Evolutionary conservation across 2,888 invertebrate genomes (phyloP).

Genomic region (Cloeon dipterum): DNA sequence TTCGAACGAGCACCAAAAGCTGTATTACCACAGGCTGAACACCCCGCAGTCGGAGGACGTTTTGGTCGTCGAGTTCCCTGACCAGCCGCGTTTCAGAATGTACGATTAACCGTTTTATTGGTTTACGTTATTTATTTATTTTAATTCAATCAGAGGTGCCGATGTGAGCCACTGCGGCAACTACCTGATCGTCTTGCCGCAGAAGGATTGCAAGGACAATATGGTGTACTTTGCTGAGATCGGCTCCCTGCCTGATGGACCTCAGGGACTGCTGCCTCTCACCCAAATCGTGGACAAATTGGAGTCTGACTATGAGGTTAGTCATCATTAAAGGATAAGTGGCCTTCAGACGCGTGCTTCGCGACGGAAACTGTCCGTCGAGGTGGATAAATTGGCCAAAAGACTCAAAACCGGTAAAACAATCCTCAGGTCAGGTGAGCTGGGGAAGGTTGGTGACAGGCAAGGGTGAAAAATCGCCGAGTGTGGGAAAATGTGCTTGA

Average conservation of each 20-base stretch:
- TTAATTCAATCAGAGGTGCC: constrained; percentile 58
- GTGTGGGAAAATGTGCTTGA: no score
- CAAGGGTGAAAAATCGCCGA: no score
- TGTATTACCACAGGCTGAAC: constrained; percentile 77
- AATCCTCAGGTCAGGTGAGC: no score
- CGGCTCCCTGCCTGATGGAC: constrained; percentile 21
- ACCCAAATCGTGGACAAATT: constrained; percentile 68
- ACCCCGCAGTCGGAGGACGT: constrained; percentile 71
- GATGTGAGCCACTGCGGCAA: constrained; percentile 77
- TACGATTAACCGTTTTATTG: constrained; percentile 21
- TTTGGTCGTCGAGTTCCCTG: constrained; percentile 68
- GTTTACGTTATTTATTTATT: constrained; percentile 10
- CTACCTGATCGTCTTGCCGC: constrained; percentile 62
- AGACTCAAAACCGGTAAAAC: no score
- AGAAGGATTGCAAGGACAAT: constrained; percentile 81
- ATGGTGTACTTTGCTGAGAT: constrained; percentile 68
- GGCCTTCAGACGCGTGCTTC: no score
- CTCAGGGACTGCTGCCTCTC: constrained; percentile 34
- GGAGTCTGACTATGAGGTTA: constrained; percentile 82
- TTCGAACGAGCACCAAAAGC: constrained; percentile 70
- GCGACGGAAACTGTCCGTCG: no score
- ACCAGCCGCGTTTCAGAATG: constrained; percentile 77
- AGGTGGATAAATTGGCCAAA: no score
- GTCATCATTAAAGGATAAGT: no score
- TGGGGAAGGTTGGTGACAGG: no score